Base-by-base conservation (phyloP, 2,797 vertebrate genomes). In the Megaceryle alcyon region DNA sequence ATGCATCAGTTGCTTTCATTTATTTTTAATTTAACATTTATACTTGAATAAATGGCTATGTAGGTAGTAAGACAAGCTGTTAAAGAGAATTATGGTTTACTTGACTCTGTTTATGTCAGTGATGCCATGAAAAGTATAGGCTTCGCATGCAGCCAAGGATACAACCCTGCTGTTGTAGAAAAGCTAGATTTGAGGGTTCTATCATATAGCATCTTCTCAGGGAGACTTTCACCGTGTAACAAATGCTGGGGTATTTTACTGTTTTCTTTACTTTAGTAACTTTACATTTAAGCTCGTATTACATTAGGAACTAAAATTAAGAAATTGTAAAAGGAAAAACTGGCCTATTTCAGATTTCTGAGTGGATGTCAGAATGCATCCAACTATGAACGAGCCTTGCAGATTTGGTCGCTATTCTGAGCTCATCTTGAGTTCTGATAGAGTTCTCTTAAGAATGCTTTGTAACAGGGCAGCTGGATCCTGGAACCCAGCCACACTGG, bases 1-100 rank as follows among this genome's bases (percentile, higher is more conserved):
- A 63, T 80, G 41, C 85, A 61, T 86, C 90, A 92, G 69, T 92
- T 95, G 31, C 65, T 93, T 87, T 90, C 25, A 82, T 86, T 96
- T 95, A 91, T 96, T 97, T 95, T 91, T 85, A 82, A 89, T 89
- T 92, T 85, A 85, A 92, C 53, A 12, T 82, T 89, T 89, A 64
- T 80, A 71, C 33, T 77, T 82, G 51, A 89, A 85, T 80, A 87
- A 87, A 87, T 73, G 64, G 35, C 29, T 69, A 63, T 22, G 43
- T 63, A 92, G 90, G 37, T 90, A 90, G 77, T 43, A 85, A 63
- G 71, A 77, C 39, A 91, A 96, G 73, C 79, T 92, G 31, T 79
- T 92, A 41, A 71, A 97, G 68, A 95, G 63, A 84, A 44, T 73
- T 68, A 53, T 77, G 69, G 19, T 73, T 92, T 83, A 81, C 43